Conservation (phyloP, 37 sponge, comb jelly and placozoan species). For the Theonella swinhoei region DNA sequence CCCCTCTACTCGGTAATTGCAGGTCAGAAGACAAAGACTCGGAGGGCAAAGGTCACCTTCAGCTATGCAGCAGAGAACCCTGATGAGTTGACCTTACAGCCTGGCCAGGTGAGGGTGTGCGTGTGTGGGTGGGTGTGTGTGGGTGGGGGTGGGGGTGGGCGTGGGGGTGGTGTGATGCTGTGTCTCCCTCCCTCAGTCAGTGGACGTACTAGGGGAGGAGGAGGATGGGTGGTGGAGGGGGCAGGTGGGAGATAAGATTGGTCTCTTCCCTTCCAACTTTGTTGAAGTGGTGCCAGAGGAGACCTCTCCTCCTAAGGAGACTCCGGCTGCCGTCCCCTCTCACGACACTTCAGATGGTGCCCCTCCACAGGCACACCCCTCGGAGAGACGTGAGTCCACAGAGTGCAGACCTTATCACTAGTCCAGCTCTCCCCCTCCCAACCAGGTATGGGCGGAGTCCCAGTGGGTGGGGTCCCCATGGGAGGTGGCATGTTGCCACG, state of each 20-base stretch:
- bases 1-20: not conserved
- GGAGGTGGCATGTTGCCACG: not conserved
- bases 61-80: conserved; percentile 59
- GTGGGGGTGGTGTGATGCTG: too few species aligned
- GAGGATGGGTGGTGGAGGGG: conserved; percentile 90
- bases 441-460: too few species aligned
- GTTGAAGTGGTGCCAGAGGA: conserved; percentile 44
- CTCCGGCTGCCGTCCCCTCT: not conserved
- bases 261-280: conserved; percentile 86
- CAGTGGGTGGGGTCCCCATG: too few species aligned
- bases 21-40: not conserved
- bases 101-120: conserved; percentile 59
- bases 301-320: not conserved
- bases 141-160: too few species aligned
- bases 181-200: conserved; percentile 16
- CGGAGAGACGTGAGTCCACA: conserved; percentile 38
- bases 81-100: conserved; percentile 52
- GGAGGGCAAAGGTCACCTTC: conserved; percentile 63
- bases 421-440: too few species aligned
- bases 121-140: too few species aligned
- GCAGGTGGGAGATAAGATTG: conserved; percentile 46
- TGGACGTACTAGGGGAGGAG: conserved; percentile 66
- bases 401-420: too few species aligned
- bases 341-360: not conserved
- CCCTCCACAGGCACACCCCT: not conserved